These are phyloP conservation scores for Genyomyrus donnyi DNA, from an alignment of 2,113 vertebrate species.

Conservation along the genomic window DNA sequence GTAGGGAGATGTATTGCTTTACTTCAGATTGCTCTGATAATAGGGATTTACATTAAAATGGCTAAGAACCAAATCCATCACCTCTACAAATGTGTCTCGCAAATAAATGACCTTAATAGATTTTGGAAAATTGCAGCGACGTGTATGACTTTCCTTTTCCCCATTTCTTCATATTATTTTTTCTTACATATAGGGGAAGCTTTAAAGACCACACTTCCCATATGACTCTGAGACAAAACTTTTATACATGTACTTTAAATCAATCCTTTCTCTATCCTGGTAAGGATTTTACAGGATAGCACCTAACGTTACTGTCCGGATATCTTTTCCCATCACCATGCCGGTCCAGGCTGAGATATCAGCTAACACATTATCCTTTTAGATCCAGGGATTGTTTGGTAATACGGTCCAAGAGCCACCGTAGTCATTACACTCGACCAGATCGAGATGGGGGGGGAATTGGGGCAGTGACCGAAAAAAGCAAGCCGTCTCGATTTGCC, in stretches of 20 bases:
- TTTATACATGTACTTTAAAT: not conserved
- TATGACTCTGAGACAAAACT: not conserved
- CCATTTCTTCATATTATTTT: not conserved
- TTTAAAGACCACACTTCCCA: not conserved
- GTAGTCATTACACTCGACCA: constrained; percentile 9
- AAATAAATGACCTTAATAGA: too few relatives aligned
- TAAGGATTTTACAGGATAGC: not conserved
- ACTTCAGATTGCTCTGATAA: too few relatives aligned
- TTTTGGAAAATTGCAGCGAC: too few relatives aligned
- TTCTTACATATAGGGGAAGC: not conserved
- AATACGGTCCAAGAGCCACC: constrained; percentile 47
- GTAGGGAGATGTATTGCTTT: too few relatives aligned
- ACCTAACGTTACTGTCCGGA: not conserved
- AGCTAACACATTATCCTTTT: constrained; percentile 72
- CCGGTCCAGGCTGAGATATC: constrained; percentile 61
- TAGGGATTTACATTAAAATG: too few relatives aligned
- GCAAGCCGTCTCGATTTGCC: not conserved
- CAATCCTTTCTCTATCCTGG: not conserved
- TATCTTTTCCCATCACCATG: constrained; percentile 56
- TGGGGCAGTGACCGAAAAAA: not conserved
- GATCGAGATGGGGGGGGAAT: not conserved
- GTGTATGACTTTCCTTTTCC: too few relatives aligned
- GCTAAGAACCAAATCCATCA: too few relatives aligned
- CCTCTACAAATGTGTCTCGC: too few relatives aligned
- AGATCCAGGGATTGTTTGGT: constrained; percentile 58